Evolutionary conservation across 1,140 invertebrate genomes (phyloP).

Genomic region (Neodiprion lecontei): DNA sequence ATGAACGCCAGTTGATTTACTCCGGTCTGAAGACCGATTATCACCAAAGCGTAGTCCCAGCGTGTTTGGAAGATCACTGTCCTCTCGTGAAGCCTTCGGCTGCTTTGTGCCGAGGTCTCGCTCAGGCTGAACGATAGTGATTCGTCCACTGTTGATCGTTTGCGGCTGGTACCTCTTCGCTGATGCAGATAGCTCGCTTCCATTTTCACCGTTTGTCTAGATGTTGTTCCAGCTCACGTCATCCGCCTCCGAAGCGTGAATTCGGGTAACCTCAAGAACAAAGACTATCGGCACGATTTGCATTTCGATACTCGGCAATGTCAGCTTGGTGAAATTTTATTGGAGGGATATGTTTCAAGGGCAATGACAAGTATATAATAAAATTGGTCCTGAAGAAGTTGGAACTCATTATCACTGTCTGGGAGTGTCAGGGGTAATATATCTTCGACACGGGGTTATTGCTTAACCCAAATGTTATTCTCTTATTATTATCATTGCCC

Average conservation of each 20-base stretch:
- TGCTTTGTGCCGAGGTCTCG: background rate
- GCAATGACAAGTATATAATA: too few species aligned
- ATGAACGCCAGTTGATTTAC: background rate
- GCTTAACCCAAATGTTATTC: background rate
- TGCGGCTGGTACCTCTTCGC: too few species aligned
- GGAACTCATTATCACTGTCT: background rate
- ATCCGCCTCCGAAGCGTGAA: too few species aligned
- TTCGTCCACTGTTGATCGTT: background rate
- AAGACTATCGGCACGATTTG: background rate
- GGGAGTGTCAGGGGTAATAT: background rate
- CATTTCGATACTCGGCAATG: background rate
- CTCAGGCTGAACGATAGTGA: background rate
- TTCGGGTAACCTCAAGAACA: too few species aligned
- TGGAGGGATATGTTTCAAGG: too few species aligned
- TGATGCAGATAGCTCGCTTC: too few species aligned
- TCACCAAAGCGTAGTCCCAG: background rate
- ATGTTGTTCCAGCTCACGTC: too few species aligned
- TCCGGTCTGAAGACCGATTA: slow-evolving; percentile 3
- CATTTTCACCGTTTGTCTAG: too few species aligned
- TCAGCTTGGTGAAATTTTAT: too few species aligned
- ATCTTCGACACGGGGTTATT: background rate
- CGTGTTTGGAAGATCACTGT: background rate
- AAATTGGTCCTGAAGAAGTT: background rate
- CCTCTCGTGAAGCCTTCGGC: background rate
- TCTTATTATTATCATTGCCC: slow-evolving; percentile 6